Evolutionary conservation across 2,888 invertebrate genomes (phyloP), one percentile per base, ranked within the genome.

Genomic region (Dusona sp.): DNA sequence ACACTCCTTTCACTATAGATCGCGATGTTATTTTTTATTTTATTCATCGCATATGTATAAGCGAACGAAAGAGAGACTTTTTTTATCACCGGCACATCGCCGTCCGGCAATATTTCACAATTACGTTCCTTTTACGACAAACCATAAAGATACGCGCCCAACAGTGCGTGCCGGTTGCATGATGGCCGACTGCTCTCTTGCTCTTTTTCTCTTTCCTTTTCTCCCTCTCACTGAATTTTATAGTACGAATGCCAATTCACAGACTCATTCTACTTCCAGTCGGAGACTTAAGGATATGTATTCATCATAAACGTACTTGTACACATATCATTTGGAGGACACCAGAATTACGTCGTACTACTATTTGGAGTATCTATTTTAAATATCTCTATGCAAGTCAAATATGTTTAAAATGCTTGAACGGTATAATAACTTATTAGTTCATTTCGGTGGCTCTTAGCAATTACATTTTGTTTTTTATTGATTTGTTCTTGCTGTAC

Each of bases 81-180:
- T 91, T 92, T 90, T 91, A 91, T 90, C 90, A 87, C 89, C 75
- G 88, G 83, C 89, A 86, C 89, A 92, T 91, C 89, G 91, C 85
- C 89, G 86, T 86, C 87, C 77, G 89, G 92, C 90, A 91, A 92
- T 93, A 93, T 92, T 92, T 93, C 90, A 92, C 93, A 93, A 93
- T 93, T 93, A 93, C 92, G 91, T 90, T 89, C 89, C 89, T 92
- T 80, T 93, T 92, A 92, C 91, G 90, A 91, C 77, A 88, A 89
- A 89, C 92, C 90, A 92, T 93, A 93, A 93, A 93, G 92, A 92
- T 93, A 92, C 91, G 90, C 88, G 81, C 25, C 72, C 85, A 68
- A 48, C 75, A 88, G 91, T 92, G 91, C 92, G 92, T 93, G 93
- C 90, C 90, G 90, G 89, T 92, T 90, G 89, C 91, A 88, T 89